Base-by-base conservation (phyloP, 2,888 invertebrate species). In the Xestia rhomboidea region DNA sequence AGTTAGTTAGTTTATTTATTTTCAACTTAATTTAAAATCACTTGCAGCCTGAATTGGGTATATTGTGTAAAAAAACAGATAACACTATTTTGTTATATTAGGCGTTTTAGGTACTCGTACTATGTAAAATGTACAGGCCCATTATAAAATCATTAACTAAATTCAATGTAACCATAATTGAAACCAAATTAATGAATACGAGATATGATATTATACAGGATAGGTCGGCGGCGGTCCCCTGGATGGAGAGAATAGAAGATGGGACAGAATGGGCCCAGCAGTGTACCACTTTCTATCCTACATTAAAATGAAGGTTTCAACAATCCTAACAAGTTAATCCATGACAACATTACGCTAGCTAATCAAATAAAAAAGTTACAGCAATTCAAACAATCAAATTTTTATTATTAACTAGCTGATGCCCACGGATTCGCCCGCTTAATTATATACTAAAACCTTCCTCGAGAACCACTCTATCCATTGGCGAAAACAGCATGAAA, bases 81-180 rank as follows among this genome's bases (percentile, higher is more conserved):
- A 21, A 34, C 62, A 62, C 10, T 34, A 34, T 24, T 13, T 30
- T 51, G 8, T 34, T 51, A 8, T 34, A n/a, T 18, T 63, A 63
- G 24, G 27, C 30, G 60, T 15, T 7, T 27, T 18, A 27, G n/a
- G n/a, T 54, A 27, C 11, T 10, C n/a, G n/a, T 54, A 27, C 27
- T 30, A 49, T 30, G 18, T 49, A 13, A 69, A 69, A 34, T 30
- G 30, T 41, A 54, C 13, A 24, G 6, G n/a, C n/a, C 6, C 15
- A 62, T 62, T 62, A 66, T 44, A 73, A 64, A 66, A 38, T 11
- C n/a, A 70, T 62, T 18, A 54, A 8, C 2, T 21, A 34, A 30
- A 6, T 34, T 72, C 41, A 38, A 34, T 80, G 44, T 60, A 54
- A 24, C 44, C 18, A 2, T 24, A 24, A 77, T 49, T 78, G 41